phyloP scores from a whole-genome alignment of 2,888 invertebrate species.

The Brenthis ino region DNA sequence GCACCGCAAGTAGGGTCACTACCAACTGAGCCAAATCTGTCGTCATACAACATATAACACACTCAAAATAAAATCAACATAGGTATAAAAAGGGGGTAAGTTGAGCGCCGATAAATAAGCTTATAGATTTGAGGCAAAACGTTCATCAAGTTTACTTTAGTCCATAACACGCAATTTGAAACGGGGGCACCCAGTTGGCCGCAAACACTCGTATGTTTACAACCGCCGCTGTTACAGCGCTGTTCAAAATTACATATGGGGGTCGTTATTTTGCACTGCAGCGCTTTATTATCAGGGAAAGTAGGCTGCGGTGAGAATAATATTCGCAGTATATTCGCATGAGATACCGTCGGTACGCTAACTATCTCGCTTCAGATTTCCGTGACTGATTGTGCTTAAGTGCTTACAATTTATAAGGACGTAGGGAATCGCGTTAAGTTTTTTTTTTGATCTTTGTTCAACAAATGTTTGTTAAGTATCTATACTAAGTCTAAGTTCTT shows the following conservation, averaged over 20 bases:
- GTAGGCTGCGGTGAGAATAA: constrained; percentile 41
- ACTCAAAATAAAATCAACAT: no score
- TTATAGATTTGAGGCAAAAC: constrained; percentile 20
- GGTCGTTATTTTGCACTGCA: constrained; percentile 40
- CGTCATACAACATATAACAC: no score
- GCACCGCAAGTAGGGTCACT: no score
- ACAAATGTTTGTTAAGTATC: background rate
- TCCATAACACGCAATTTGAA: constrained; percentile 35
- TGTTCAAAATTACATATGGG: constrained; percentile 41
- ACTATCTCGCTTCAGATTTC: constrained; percentile 43
- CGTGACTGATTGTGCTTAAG: constrained; percentile 36
- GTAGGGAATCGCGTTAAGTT: background rate
- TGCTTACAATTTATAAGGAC: constrained; percentile 30
- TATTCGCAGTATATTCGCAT: constrained; percentile 44
- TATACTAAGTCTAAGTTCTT: no score
- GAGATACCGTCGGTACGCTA: constrained; percentile 44
- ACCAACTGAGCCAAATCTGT: no score
- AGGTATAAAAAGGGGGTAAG: no score
- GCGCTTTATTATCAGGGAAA: constrained; percentile 40
- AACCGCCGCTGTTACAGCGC: constrained; percentile 34
- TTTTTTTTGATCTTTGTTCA: background rate
- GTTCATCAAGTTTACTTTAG: constrained; percentile 30
- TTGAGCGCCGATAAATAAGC: constrained; percentile 13
- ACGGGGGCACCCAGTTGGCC: constrained; percentile 37
- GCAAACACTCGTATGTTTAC: constrained; percentile 37